phyloP scores from a whole-genome alignment of 2,888 invertebrate genomes.

The Aphidius colemani region DNA sequence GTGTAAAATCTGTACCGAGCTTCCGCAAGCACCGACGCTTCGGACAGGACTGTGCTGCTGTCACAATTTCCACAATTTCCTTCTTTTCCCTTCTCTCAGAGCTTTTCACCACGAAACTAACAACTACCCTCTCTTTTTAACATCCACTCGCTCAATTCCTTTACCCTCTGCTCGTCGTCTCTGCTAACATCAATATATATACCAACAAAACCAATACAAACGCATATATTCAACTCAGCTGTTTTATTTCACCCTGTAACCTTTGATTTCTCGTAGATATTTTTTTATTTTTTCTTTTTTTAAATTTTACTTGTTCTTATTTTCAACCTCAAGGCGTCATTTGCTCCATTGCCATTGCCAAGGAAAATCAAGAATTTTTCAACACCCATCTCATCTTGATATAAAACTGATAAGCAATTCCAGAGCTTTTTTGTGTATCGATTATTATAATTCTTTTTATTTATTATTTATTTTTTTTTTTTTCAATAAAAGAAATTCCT shows the following conservation, averaged over 20 bases:
- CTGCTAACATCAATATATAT: constrained; percentile 32
- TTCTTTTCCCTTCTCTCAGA: constrained; percentile 36
- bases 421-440: no score
- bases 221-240: constrained; percentile 26
- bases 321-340: no score
- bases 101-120: constrained; percentile 20
- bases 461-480: no score
- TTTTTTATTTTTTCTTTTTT: constrained; percentile 10
- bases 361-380: not conserved
- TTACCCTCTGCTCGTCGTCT: constrained; percentile 17
- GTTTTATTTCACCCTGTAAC: constrained; percentile 28
- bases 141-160: constrained; percentile 22
- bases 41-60: constrained; percentile 57
- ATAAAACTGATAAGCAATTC: no score
- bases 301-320: constrained; percentile 2
- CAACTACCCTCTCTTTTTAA: constrained; percentile 9
- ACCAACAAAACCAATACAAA: no score
- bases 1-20: constrained; percentile 48
- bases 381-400: constrained; percentile 5
- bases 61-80: constrained; percentile 34
- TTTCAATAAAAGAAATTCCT: no score
- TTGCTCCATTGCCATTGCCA: no score
- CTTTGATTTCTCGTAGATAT: constrained; percentile 29
- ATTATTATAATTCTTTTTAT: no score
- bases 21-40: constrained; percentile 58